A percentile compares a stretch with the other conserved stretches of the same genome.
Evolutionary conservation across 2,797 vertebrate genomes (phyloP).

Genomic region (Lateolabrax maculatus): DNA sequence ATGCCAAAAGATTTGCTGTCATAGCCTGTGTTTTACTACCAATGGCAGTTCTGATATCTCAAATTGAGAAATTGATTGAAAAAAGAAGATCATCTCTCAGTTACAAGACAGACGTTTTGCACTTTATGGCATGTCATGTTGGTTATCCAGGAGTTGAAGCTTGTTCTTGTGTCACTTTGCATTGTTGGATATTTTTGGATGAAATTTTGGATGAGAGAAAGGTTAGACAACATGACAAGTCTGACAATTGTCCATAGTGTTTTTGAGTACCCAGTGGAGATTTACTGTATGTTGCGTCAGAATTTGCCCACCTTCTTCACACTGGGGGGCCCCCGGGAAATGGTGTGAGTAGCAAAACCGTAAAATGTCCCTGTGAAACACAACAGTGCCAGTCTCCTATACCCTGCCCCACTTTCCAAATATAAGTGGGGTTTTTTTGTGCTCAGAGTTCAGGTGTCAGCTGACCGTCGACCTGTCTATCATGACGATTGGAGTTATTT

Average conservation of each 20-base stretch:
- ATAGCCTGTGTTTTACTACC: conserved; percentile 19
- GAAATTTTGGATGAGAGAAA: neutral
- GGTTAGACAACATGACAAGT: neutral
- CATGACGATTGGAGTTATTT: conserved; percentile 63
- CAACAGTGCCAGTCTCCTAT: conserved; percentile 23
- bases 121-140: neutral
- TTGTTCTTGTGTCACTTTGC: neutral
- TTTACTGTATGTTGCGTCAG: conserved; percentile 36
- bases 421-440: conserved; percentile 43
- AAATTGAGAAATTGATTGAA: neutral
- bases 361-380: conserved; percentile 48
- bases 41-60: neutral
- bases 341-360: conserved; percentile 26
- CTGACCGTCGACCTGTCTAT: conserved; percentile 53
- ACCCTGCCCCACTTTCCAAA: conserved; percentile 50
- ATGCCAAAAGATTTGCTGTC: conserved; percentile 28
- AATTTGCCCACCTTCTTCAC: conserved; percentile 1
- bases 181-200: neutral
- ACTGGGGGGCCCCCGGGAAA: conserved; percentile 1
- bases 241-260: conserved; percentile 9
- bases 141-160: neutral
- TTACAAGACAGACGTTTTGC: neutral
- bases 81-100: neutral
- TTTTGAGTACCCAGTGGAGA: conserved; percentile 15
- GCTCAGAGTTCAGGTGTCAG: conserved; percentile 43